A percentile compares a stretch with the other conserved stretches of the same genome.
Conservation (phyloP, 2,797 vertebrate genomes). For the Melanotaenia nigrans region DNA sequence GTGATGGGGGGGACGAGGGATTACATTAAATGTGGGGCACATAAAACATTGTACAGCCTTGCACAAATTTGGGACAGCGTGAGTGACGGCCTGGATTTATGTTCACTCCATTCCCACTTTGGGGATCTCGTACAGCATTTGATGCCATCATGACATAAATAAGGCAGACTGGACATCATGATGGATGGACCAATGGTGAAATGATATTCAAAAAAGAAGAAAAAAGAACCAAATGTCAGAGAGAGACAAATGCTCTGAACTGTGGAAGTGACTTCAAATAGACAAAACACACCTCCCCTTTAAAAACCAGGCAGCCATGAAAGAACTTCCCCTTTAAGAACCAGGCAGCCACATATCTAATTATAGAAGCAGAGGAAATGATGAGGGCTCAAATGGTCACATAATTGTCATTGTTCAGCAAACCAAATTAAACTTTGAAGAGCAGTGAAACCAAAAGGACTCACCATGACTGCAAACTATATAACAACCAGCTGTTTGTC, state of each 20-base stretch:
- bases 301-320: constrained; percentile 40
- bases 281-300: constrained; percentile 45
- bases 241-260: constrained; percentile 18
- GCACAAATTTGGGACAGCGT: constrained; percentile 30
- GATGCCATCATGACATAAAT: constrained; percentile 44
- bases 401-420: constrained; percentile 67
- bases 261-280: constrained; percentile 27
- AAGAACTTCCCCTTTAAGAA: constrained; percentile 76
- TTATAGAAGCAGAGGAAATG: constrained; percentile 76
- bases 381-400: constrained; percentile 61
- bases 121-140: constrained; percentile 51
- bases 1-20: constrained; percentile 6
- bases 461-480: constrained; percentile 13
- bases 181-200: constrained; percentile 53
- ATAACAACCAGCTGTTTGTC: constrained; percentile 27
- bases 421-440: constrained; percentile 59
- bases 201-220: constrained; percentile 29
- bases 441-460: constrained; percentile 38
- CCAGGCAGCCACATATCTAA: constrained; percentile 66
- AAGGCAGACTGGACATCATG: constrained; percentile 29
- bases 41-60: constrained; percentile 44
- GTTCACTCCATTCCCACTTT: constrained; percentile 39
- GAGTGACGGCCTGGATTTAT: constrained; percentile 60
- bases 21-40: constrained; percentile 40
- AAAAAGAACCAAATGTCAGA: not conserved